These are phyloP conservation scores for Oscheius sp. DNA, from an alignment of 2,888 invertebrate genomes.

Conservation along the genomic window DNA sequence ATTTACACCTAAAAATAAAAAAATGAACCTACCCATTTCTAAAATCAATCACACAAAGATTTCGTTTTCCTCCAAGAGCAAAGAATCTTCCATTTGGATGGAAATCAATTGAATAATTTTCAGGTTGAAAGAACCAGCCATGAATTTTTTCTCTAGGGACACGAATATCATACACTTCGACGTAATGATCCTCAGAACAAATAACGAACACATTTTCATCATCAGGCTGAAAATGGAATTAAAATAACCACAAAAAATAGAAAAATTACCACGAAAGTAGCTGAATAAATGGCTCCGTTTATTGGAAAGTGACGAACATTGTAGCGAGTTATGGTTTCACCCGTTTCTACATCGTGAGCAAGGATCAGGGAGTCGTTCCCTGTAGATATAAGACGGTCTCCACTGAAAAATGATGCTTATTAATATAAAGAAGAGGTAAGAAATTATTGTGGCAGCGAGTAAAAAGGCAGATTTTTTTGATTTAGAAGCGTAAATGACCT, in stretches of 20 bases:
- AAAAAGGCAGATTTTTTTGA: neutral
- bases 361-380: slow-evolving; percentile 89
- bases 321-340: slow-evolving; percentile 74
- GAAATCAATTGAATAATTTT: slow-evolving; percentile 11
- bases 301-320: neutral
- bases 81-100: slow-evolving; percentile 7
- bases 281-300: neutral
- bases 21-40: slow-evolving; percentile 10
- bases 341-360: slow-evolving; percentile 86
- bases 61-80: slow-evolving; percentile 4
- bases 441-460: neutral
- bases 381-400: slow-evolving; percentile 81
- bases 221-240: slow-evolving; percentile 1
- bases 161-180: slow-evolving; percentile 14
- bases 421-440: neutral
- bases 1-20: too few relatives aligned
- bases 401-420: slow-evolving; percentile 22
- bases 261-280: neutral
- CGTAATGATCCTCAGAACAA: slow-evolving; percentile 6
- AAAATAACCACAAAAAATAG: neutral
- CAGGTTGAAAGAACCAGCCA: neutral
- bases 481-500: neutral
- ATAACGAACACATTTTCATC: slow-evolving; percentile 14
- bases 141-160: neutral
- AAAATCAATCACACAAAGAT: neutral